Evolutionary conservation across 30 jellyfish, hydroid and myxozoan genomes (phyloP).

Genomic region (Aurelia aurita complex sp. Pacific): DNA sequence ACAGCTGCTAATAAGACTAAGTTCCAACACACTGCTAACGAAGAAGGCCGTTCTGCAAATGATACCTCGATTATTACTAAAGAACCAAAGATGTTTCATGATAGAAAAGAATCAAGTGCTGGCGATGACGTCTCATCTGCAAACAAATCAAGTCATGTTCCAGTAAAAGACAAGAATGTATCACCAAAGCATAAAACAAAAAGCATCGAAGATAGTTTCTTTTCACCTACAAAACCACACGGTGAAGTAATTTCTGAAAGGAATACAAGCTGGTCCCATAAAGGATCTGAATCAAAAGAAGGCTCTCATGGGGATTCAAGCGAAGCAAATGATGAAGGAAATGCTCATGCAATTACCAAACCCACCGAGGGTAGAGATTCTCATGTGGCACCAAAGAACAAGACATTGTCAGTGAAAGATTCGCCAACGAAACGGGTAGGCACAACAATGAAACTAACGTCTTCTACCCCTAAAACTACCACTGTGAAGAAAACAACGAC

Average conservation of each 20-base stretch:
- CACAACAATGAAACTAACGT: slow-evolving; percentile 6
- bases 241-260: slow-evolving; percentile 33
- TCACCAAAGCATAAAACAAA: neutral
- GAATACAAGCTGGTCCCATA: slow-evolving; percentile 27
- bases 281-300: neutral
- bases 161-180: neutral
- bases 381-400: neutral
- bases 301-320: neutral
- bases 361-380: too few relatives aligned
- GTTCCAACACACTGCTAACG: slow-evolving; percentile 4
- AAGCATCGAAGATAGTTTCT: neutral
- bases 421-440: slow-evolving; percentile 17
- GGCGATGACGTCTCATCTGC: slow-evolving; percentile 16
- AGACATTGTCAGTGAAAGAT: slow-evolving; percentile 13
- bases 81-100: slow-evolving; percentile 38
- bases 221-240: neutral
- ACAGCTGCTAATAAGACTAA: neutral
- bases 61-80: too few relatives aligned
- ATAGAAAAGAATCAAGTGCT: slow-evolving; percentile 61
- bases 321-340: too few relatives aligned
- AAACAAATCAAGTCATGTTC: neutral
- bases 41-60: neutral
- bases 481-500: slow-evolving; percentile 17
- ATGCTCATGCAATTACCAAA: too few relatives aligned
- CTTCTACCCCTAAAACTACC: slow-evolving; percentile 32